Percentiles rank a stretch among this genome's conserved stretches.
phyloP scores from a whole-genome alignment of 1,140 invertebrate genomes.

The Zelostemma sp. region DNA sequence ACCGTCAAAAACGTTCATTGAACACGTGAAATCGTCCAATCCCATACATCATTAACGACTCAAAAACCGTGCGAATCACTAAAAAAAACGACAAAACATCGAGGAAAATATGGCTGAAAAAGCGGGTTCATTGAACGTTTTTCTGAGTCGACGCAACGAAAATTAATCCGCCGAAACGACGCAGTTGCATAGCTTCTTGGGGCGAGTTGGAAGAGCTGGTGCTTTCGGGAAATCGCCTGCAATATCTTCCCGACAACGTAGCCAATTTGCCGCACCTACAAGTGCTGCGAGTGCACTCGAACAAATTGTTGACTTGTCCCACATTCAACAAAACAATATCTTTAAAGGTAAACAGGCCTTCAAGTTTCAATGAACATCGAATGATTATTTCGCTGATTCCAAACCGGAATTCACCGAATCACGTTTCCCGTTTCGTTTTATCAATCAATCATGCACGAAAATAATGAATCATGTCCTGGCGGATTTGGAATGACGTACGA shows the following conservation, averaged over 20 bases:
- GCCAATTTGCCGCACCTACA: slow-evolving; percentile 78
- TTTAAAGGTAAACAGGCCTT: slow-evolving; percentile 73
- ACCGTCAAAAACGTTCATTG: no score
- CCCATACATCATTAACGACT: no score
- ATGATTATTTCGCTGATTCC: no score
- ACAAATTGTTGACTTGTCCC: slow-evolving; percentile 80
- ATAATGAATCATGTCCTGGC: no score
- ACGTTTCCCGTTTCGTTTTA: no score
- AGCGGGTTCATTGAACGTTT: background rate
- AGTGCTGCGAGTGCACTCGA: slow-evolving; percentile 85
- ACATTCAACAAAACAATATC: slow-evolving; percentile 80
- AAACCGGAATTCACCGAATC: no score
- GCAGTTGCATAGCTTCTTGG: slow-evolving; percentile 80
- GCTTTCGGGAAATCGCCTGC: slow-evolving; percentile 84
- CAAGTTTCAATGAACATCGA: background rate
- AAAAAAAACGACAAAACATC: no score
- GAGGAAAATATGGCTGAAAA: no score
- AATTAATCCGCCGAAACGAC: background rate
- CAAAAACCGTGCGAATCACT: no score
- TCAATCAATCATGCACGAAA: no score
- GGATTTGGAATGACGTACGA: no score
- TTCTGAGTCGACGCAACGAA: background rate
- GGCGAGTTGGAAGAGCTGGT: slow-evolving; percentile 84
- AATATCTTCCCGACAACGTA: slow-evolving; percentile 82
- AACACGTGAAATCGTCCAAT: no score